phyloP scores from a whole-genome alignment of 1,140 invertebrate genomes.

The Platyura marginata region DNA sequence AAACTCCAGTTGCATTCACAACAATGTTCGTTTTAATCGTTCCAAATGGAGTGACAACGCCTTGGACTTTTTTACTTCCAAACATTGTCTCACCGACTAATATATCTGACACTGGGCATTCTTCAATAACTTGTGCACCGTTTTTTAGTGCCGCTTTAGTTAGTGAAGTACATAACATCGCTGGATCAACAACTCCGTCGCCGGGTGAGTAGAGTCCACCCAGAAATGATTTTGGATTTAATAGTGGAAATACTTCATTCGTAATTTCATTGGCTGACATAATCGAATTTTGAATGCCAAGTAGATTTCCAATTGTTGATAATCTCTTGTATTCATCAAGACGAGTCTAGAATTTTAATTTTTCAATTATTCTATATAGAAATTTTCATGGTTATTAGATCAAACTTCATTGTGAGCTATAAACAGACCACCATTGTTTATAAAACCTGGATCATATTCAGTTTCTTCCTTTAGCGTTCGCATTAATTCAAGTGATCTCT shows the following conservation, averaged over 20 bases:
- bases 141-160: slow-evolving; percentile 48
- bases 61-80: slow-evolving; percentile 45
- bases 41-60: slow-evolving; percentile 43
- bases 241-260: slow-evolving; percentile 55
- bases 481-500: slow-evolving; percentile 31
- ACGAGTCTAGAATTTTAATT: slow-evolving; percentile 40
- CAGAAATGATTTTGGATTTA: slow-evolving; percentile 51
- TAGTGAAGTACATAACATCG: slow-evolving; percentile 56
- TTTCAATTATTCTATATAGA: too few species aligned
- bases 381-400: too few species aligned
- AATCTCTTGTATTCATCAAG: slow-evolving; percentile 68
- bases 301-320: slow-evolving; percentile 52
- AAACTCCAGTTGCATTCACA: slow-evolving; percentile 57
- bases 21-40: slow-evolving; percentile 44
- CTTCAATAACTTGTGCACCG: slow-evolving; percentile 55
- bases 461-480: slow-evolving; percentile 54
- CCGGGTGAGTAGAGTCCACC: slow-evolving; percentile 59
- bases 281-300: slow-evolving; percentile 56
- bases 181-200: slow-evolving; percentile 68
- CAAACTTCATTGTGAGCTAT: slow-evolving; percentile 54
- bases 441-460: slow-evolving; percentile 64
- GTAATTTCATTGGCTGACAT: slow-evolving; percentile 54
- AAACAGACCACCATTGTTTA: slow-evolving; percentile 74
- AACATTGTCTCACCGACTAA: slow-evolving; percentile 24
- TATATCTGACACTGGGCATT: slow-evolving; percentile 49